Percentiles rank a stretch among this genome's conserved stretches.
Conservation (phyloP, 2,113 vertebrate species). For the Thalassarche chlororhynchos region DNA sequence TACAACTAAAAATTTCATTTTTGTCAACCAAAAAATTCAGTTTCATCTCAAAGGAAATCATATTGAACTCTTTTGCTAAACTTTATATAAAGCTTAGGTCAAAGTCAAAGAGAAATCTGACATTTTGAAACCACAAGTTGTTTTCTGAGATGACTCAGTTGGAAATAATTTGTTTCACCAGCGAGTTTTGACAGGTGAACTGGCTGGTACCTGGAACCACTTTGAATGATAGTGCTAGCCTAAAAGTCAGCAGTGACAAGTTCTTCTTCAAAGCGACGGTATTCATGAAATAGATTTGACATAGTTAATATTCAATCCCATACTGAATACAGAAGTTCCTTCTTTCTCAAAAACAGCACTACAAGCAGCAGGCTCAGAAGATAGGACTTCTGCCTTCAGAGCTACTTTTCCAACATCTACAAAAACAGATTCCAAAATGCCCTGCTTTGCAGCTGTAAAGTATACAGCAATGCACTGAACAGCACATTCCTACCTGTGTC, state of each 20-base stretch:
- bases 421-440: too few species aligned
- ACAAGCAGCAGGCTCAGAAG: background rate
- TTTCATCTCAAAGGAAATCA: background rate
- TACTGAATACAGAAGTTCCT: background rate
- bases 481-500: background rate
- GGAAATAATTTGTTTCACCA: background rate
- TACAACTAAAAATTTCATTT: background rate
- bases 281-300: too few species aligned
- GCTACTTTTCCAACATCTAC: background rate
- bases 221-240: accelerated
- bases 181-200: background rate
- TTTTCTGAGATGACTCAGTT: background rate
- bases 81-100: background rate
- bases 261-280: background rate
- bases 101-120: background rate
- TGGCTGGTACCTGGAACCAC: background rate
- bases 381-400: background rate
- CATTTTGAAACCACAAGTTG: background rate
- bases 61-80: background rate
- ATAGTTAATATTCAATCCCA: background rate
- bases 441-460: background rate
- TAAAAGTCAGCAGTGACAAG: background rate
- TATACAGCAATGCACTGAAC: background rate
- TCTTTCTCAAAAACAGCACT: background rate
- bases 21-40: background rate